Evolutionary conservation across 2,113 vertebrate species (phyloP).

Genomic region (Archilochus colubris): DNA sequence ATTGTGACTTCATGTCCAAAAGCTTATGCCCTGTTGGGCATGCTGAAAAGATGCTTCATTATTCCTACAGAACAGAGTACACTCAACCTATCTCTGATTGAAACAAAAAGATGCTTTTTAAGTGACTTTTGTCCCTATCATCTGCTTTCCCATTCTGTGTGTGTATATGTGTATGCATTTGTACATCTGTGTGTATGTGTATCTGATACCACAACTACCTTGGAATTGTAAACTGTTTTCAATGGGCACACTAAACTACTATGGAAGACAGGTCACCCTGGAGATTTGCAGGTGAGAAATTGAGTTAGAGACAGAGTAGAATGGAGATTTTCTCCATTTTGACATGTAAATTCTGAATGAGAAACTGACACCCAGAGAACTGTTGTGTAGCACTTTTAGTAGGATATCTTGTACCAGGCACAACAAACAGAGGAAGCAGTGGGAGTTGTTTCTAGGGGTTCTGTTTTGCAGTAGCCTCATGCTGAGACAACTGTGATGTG

Average conservation of each 20-base stretch:
- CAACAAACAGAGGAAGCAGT: background rate
- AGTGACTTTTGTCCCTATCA: background rate
- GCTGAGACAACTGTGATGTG: background rate
- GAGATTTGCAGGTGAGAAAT: background rate
- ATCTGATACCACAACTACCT: background rate
- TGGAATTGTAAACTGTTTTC: background rate
- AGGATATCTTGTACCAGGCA: background rate
- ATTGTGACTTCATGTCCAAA: constrained; percentile 17
- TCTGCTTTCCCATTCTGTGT: background rate
- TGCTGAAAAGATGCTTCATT: constrained; percentile 14
- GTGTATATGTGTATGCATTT: background rate
- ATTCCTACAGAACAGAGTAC: background rate
- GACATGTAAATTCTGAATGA: background rate
- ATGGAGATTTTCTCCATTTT: background rate
- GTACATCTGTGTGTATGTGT: background rate
- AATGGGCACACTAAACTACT: background rate
- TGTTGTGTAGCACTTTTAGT: background rate
- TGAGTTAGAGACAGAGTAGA: background rate
- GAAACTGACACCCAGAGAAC: background rate
- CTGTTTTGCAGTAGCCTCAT: background rate
- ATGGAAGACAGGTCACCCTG: background rate
- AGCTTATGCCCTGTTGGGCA: background rate
- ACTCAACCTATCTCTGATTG: background rate
- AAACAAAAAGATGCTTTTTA: background rate
- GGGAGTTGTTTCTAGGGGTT: background rate